Base-by-base conservation (phyloP, 2,797 vertebrate genomes). In the Nothura maculosa region DNA sequence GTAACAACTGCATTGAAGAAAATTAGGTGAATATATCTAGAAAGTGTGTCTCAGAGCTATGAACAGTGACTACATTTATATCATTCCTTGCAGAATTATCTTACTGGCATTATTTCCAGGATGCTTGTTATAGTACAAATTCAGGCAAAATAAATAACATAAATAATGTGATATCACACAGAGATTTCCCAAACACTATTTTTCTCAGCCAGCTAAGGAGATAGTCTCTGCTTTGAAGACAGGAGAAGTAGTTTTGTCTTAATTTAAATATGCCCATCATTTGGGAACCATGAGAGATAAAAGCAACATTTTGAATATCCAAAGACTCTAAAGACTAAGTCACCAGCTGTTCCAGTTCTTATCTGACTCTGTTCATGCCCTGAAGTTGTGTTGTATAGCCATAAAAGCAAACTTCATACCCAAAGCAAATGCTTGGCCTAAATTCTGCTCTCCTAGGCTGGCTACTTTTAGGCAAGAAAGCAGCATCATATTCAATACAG, bases 81-180 rank as follows among this genome's bases (percentile, higher is more conserved):
- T 79, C 9, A 79, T 86, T 78, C n/a, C 60, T 90, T 86, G 9
- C 52, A 69, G 77, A 92, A 38, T 81, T 90, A 84, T 91, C 90
- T 94, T 84, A 62, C 74, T 84, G 90, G 28, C 42, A 48, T 86
- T 95, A 32, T 67, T 96, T 95, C 74, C 67, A 90, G 63, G 86
- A 79, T 67, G 38, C 28, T 90, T 86, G 38, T 38, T 88, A 74
- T 81, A 79, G 63, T 91, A 66, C 25, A 76, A 88, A 94, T 86
- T 79, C 70, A 81, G 67, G 63, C 60, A 78, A 88, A 89, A 85
- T 84, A 95, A 93, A 76, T 79, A 58, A 58, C 45, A 74, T 43
- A 81, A 95, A 69, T 47, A 57, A 50, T 61, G 40, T 8, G 66
- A 52, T 57, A 16, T 42, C 43, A 67, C 55, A 69, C 6, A 45